Evolutionary conservation across 2,888 invertebrate genomes (phyloP).

Genomic region (Drosophila pegasa): DNA sequence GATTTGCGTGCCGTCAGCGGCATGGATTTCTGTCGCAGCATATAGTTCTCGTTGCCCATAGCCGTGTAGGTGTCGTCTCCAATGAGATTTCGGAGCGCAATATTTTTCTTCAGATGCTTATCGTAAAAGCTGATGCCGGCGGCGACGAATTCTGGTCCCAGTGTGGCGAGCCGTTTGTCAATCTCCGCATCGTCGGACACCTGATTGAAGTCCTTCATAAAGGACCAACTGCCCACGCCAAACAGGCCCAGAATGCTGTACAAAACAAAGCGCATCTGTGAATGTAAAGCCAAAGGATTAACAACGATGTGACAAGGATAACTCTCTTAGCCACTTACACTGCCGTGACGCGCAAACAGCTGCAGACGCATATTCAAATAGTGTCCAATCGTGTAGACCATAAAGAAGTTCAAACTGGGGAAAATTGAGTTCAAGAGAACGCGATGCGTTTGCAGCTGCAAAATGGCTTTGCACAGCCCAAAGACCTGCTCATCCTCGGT

Average conservation of each 20-base stretch:
- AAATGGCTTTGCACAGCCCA: conserved; percentile 91
- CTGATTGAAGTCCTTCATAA: conserved; percentile 88
- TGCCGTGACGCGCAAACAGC: conserved; percentile 86
- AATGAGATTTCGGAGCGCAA: conserved; percentile 86
- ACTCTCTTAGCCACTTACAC: conserved; percentile 69
- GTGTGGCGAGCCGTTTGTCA: conserved; percentile 87
- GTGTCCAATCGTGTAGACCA: conserved; percentile 86
- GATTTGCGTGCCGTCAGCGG: conserved; percentile 89
- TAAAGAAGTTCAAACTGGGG: conserved; percentile 85
- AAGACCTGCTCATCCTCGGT: conserved; percentile 92
- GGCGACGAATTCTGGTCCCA: conserved; percentile 87
- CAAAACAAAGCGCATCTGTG: conserved; percentile 83
- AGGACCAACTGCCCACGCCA: conserved; percentile 87
- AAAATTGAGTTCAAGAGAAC: conserved; percentile 87
- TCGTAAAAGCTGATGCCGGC: conserved; percentile 92
- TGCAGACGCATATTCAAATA: conserved; percentile 86
- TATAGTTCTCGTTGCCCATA: conserved; percentile 89
- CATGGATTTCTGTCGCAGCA: conserved; percentile 88
- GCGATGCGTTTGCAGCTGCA: conserved; percentile 87
- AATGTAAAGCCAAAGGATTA: not conserved
- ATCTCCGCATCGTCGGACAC: conserved; percentile 87
- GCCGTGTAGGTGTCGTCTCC: conserved; percentile 88
- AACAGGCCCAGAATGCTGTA: conserved; percentile 87
- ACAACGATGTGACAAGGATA: not conserved
- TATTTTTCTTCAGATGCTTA: conserved; percentile 90